A percentile compares a stretch with the other conserved stretches of the same genome.
phyloP scores from a whole-genome alignment of 2,888 invertebrate genomes.

The Megastigmus dorsalis region DNA sequence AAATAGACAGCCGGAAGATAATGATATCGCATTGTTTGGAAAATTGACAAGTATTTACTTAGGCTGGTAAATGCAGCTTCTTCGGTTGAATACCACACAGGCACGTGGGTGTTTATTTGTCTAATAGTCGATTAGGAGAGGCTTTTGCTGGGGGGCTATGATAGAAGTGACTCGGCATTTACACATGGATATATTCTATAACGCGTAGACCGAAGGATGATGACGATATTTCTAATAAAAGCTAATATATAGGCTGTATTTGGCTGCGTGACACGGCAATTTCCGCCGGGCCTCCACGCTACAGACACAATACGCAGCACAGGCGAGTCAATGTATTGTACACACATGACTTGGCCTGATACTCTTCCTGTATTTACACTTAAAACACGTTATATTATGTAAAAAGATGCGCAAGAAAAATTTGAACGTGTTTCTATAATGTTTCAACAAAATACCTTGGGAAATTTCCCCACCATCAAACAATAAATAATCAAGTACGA shows the following conservation, averaged over 20 bases:
- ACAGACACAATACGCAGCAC: neutral
- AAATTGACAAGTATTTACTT: too few species aligned
- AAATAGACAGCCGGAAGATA: too few species aligned
- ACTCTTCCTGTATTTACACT: too few species aligned
- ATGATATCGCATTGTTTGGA: too few species aligned
- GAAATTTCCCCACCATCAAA: neutral
- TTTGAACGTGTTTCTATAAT: too few species aligned
- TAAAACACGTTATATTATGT: too few species aligned
- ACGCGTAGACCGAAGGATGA: constrained; percentile 12
- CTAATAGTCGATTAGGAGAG: constrained; percentile 31
- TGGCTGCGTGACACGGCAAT: constrained; percentile 25
- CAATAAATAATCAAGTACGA: too few species aligned
- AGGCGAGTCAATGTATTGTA: constrained; percentile 5
- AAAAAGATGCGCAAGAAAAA: too few species aligned
- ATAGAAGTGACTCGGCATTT: constrained; percentile 32
- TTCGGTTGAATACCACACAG: too few species aligned
- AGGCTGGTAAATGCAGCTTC: too few species aligned
- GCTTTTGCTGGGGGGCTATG: neutral
- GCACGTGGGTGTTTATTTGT: constrained; percentile 23
- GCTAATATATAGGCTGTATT: constrained; percentile 28
- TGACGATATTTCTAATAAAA: constrained; percentile 36
- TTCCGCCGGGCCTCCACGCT: constrained; percentile 8
- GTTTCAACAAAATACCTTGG: neutral
- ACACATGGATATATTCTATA: neutral
- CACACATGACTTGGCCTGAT: too few species aligned